phyloP scores from a whole-genome alignment of 2,888 invertebrate genomes.

The Drosophila bunnanda region DNA sequence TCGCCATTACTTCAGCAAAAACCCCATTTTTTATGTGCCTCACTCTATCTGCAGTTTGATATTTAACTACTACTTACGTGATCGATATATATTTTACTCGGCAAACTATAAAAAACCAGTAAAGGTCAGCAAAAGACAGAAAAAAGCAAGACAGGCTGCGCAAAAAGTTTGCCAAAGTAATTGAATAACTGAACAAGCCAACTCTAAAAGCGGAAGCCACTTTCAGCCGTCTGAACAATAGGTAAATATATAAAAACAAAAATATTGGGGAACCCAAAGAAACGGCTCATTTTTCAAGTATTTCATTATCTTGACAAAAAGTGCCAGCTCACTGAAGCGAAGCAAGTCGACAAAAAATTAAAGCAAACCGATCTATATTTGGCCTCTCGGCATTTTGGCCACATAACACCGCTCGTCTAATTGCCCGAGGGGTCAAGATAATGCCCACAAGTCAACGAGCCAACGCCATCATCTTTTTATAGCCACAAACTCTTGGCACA shows the following conservation, averaged over 20 bases:
- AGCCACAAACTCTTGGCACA: constrained; percentile 47
- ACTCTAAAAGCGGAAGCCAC: constrained; percentile 47
- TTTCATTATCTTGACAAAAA: constrained; percentile 40
- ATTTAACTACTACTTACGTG: constrained; percentile 37
- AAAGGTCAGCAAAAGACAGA: constrained; percentile 37
- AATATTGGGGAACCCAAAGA: constrained; percentile 9
- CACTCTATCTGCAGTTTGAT: constrained; percentile 19
- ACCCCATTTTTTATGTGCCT: constrained; percentile 1
- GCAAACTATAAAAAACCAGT: constrained; percentile 23
- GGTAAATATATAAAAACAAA: constrained; percentile 11
- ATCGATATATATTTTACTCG: constrained; percentile 29
- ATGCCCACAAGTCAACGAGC: constrained; percentile 45
- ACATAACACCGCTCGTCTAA: constrained; percentile 43
- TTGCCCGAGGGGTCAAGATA: constrained; percentile 42
- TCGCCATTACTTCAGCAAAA: constrained; percentile 4
- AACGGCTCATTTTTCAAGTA: constrained; percentile 26
- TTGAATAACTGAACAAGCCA: constrained; percentile 39
- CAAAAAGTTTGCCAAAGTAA: constrained; percentile 40
- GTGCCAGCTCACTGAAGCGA: constrained; percentile 35
- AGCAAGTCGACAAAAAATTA: constrained; percentile 9
- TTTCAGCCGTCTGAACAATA: constrained; percentile 34
- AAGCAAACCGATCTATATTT: constrained; percentile 40
- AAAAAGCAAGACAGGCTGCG: constrained; percentile 3
- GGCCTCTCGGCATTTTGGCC: constrained; percentile 27
- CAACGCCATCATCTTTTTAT: constrained; percentile 48